These are phyloP conservation scores for Akabosia matsudoensis DNA, from an alignment of 1,140 invertebrate genomes.

Conservation along the genomic window DNA sequence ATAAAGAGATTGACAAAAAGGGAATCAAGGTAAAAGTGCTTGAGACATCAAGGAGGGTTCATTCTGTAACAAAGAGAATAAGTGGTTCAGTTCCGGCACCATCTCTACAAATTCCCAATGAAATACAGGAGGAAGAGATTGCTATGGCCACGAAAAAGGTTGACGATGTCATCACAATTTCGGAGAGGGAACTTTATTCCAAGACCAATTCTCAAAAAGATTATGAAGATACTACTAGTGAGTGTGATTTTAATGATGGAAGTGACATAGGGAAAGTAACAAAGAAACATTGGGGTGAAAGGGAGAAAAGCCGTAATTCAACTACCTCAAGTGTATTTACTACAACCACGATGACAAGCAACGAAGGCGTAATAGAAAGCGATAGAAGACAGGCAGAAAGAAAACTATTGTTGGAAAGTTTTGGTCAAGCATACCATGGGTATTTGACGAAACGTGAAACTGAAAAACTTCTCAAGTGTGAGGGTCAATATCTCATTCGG, in stretches of 20 bases:
- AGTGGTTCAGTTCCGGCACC: neutral
- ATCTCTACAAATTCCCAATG: neutral
- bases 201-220: neutral
- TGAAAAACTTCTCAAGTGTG: neutral
- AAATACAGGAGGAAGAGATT: neutral
- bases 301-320: neutral
- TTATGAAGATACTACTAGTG: neutral
- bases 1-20: neutral
- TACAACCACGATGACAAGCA: neutral
- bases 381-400: neutral
- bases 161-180: neutral
- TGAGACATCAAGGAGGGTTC: neutral
- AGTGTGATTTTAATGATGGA: neutral
- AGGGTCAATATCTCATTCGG: constrained; percentile 31
- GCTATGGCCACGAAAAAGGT: neutral
- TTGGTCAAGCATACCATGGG: constrained; percentile 30
- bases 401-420: neutral
- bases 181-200: neutral
- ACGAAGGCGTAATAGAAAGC: neutral
- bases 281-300: neutral
- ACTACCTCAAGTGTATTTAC: neutral
- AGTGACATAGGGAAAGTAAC: neutral
- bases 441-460: constrained; percentile 20
- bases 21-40: constrained; percentile 7
- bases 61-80: constrained; percentile 8